phyloP scores from a whole-genome alignment of 1,140 invertebrate species.

The Drosophila teissieri region DNA sequence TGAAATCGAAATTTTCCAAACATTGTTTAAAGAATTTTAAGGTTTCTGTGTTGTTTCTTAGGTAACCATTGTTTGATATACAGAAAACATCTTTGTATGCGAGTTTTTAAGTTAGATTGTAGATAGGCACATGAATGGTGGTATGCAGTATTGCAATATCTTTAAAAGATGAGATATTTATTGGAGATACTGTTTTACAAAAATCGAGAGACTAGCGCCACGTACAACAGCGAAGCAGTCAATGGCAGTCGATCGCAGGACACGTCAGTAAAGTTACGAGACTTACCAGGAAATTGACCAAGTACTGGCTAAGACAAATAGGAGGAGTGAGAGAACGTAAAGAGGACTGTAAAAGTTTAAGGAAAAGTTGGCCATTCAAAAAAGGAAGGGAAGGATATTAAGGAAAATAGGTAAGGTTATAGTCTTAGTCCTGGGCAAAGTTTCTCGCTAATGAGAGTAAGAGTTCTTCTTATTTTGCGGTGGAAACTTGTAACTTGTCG shows the following conservation, averaged over 20 bases:
- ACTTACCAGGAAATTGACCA: conserved; percentile 65
- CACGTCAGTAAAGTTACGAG: conserved; percentile 61
- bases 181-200: not conserved
- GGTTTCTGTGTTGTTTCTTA: not conserved
- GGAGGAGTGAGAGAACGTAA: conserved; percentile 17
- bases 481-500: conserved; percentile 64
- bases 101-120: too few species aligned
- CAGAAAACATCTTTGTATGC: too few species aligned
- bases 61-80: conserved; percentile 5
- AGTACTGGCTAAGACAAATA: conserved; percentile 46
- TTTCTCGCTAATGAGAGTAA: conserved; percentile 77
- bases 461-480: conserved; percentile 63
- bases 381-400: conserved; percentile 37
- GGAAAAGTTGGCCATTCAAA: conserved; percentile 71
- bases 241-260: conserved; percentile 53
- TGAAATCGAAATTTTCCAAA: conserved; percentile 9
- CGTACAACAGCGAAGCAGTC: conserved; percentile 2
- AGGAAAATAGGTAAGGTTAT: conserved; percentile 49
- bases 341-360: conserved; percentile 55
- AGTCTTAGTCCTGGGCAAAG: conserved; percentile 40
- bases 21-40: not conserved
- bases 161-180: too few species aligned
- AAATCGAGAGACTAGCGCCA: conserved; percentile 40
- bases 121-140: too few species aligned
- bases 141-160: too few species aligned